Percentiles rank a stretch among this genome's conserved stretches.
These are phyloP conservation scores for Sciurus vulgaris DNA, from an alignment of 2,797 vertebrate genomes.

Conservation along the genomic window DNA sequence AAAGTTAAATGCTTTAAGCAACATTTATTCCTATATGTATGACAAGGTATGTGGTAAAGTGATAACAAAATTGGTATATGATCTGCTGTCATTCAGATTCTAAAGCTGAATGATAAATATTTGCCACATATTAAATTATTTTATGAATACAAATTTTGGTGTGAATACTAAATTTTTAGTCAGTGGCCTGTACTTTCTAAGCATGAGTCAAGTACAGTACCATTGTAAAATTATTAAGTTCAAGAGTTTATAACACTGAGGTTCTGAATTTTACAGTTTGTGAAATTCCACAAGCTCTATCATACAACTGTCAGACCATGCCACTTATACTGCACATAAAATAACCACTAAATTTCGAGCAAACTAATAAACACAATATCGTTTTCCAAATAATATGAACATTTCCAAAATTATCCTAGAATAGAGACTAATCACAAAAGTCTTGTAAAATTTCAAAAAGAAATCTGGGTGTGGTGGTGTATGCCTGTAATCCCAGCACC, in stretches of 20 bases:
- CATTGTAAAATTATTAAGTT: constrained; percentile 38
- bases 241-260: not conserved
- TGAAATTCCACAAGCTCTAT: constrained; percentile 25
- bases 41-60: constrained; percentile 12
- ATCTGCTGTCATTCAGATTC: constrained; percentile 33
- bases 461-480: not conserved
- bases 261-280: constrained; percentile 61
- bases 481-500: no score
- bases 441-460: constrained; percentile 55
- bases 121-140: constrained; percentile 45
- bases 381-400: constrained; percentile 50
- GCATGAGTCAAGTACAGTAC: not conserved
- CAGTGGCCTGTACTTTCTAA: constrained; percentile 46
- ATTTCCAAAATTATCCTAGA: constrained; percentile 48
- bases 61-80: not conserved
- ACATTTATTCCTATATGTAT: constrained; percentile 27
- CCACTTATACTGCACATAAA: constrained; percentile 41
- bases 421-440: constrained; percentile 13
- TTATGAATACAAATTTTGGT: not conserved
- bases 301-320: not conserved
- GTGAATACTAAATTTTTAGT: constrained; percentile 20
- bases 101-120: constrained; percentile 54
- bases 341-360: constrained; percentile 25
- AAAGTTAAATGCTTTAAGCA: constrained; percentile 32
- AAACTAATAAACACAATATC: not conserved